Conservation (phyloP, 2,113 vertebrate species). For the Arvicanthis niloticus region DNA sequence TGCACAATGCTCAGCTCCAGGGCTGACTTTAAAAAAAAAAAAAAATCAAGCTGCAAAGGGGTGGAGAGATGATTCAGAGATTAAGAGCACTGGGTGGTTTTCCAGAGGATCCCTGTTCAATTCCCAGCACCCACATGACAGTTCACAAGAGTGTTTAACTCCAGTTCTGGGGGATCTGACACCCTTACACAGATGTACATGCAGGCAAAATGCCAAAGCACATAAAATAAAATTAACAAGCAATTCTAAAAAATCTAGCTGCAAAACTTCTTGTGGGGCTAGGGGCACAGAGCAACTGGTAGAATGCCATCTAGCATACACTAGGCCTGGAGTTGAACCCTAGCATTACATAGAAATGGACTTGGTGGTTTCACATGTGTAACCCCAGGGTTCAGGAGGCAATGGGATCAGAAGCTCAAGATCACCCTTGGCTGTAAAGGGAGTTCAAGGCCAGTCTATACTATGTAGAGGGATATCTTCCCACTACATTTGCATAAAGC, state of each 20-base stretch:
- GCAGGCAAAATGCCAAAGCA: neutral
- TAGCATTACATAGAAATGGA: neutral
- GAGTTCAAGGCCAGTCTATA: neutral
- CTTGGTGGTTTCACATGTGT: neutral
- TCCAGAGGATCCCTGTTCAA: neutral
- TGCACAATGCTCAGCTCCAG: neutral
- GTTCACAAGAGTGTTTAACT: neutral
- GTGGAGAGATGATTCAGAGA: neutral
- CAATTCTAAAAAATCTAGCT: neutral
- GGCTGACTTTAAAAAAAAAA: neutral
- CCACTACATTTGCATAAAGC: too few relatives aligned
- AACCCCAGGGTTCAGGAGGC: neutral
- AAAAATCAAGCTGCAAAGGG: neutral
- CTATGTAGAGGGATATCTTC: too few relatives aligned
- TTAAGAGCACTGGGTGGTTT: neutral
- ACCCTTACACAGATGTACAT: neutral
- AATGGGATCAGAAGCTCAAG: neutral
- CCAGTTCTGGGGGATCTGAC: neutral
- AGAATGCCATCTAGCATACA: too few relatives aligned
- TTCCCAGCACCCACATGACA: neutral
- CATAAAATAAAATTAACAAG: too few relatives aligned
- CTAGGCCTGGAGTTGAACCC: neutral
- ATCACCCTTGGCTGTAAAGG: neutral
- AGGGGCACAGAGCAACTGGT: neutral
- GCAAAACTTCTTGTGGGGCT: neutral